Conservation (phyloP, 30 jellyfish, hydroid and myxozoan species). For the Cassiopea andromeda region DNA sequence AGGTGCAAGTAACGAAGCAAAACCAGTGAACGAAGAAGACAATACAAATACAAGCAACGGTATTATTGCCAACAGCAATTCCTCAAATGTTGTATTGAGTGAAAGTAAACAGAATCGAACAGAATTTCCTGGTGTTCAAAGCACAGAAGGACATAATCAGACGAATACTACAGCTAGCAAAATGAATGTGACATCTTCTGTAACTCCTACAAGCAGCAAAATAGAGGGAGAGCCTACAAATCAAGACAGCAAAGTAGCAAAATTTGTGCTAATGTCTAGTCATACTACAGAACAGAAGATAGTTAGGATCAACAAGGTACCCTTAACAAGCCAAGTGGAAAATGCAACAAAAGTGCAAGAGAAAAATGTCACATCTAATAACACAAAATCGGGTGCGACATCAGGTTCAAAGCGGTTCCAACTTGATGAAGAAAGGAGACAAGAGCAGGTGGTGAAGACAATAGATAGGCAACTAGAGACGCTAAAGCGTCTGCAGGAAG, state of each 20-base stretch:
- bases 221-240: neutral
- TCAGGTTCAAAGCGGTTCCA: constrained; percentile 37
- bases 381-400: neutral
- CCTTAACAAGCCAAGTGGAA: neutral
- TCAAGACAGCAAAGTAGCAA: neutral
- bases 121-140: neutral
- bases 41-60: neutral
- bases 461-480: constrained; percentile 70
- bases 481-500: constrained; percentile 81
- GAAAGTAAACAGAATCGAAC: neutral
- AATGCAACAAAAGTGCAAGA: constrained; percentile 13
- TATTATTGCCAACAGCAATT: neutral
- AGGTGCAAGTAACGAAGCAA: neutral
- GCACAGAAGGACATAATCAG: neutral
- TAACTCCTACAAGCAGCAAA: neutral
- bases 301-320: neutral
- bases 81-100: constrained; percentile 1
- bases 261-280: constrained; percentile 5
- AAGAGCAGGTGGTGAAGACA: constrained; percentile 48
- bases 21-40: neutral
- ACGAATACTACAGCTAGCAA: neutral
- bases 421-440: constrained; percentile 32
- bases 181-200: neutral
- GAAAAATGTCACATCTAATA: neutral
- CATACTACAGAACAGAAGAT: constrained; percentile 19